These are phyloP conservation scores for Anas capensis DNA, from an alignment of 2,797 vertebrate species.

Conservation along the genomic window DNA sequence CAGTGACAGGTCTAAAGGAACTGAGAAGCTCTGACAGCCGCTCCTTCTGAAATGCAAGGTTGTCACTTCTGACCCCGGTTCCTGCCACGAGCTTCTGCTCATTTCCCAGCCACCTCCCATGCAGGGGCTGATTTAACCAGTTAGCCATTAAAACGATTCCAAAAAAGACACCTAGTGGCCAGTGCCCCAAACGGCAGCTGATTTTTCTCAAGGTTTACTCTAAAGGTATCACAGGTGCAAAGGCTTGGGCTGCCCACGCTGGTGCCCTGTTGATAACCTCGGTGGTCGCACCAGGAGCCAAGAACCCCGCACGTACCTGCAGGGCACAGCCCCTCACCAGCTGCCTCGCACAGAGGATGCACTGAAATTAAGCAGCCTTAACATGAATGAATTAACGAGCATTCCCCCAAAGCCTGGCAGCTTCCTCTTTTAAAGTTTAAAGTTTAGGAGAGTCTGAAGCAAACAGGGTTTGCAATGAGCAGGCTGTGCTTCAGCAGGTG, in stretches of 20 bases:
- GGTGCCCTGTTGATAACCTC: background rate
- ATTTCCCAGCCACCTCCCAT: background rate
- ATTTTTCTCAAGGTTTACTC: background rate
- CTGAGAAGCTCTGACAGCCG: conserved; percentile 5
- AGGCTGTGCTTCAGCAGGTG: background rate
- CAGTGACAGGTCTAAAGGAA: background rate
- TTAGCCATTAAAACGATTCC: background rate
- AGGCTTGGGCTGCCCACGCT: background rate
- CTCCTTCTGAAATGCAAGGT: background rate
- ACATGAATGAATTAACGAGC: background rate
- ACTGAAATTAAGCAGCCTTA: background rate
- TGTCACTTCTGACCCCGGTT: background rate
- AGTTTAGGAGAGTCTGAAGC: background rate
- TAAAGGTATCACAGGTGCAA: background rate
- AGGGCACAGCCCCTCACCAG: background rate
- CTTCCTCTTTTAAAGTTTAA: background rate
- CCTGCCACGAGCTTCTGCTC: background rate
- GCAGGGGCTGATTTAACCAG: background rate
- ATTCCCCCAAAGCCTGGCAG: conserved; percentile 4
- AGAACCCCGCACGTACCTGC: background rate
- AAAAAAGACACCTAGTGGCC: conserved; percentile 61
- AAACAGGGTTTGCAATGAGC: background rate
- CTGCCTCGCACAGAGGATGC: background rate
- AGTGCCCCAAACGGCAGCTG: background rate
- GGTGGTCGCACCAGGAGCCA: background rate